These are phyloP conservation scores for Eulithis testata DNA, from an alignment of 2,888 invertebrate genomes.

Conservation along the genomic window DNA sequence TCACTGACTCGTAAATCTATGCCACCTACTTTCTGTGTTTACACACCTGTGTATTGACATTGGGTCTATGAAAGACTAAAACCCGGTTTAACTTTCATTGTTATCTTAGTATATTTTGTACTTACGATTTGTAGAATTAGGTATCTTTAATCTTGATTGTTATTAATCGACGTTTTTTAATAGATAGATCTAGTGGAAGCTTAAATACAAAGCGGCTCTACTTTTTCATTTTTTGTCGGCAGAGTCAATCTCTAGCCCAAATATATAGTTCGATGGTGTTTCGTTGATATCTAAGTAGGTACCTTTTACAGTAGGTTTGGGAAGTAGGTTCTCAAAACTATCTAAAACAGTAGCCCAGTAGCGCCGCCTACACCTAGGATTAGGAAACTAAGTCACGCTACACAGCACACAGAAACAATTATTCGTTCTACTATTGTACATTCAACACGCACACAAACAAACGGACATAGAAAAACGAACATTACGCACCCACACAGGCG, in stretches of 20 bases:
- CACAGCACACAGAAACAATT: conserved; percentile 52
- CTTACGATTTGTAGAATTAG: no score
- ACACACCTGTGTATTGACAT: conserved; percentile 1
- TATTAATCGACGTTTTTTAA: no score
- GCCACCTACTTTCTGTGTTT: conserved; percentile 4
- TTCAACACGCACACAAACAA: conserved; percentile 67
- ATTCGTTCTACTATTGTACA: conserved; percentile 50
- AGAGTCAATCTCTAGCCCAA: no score
- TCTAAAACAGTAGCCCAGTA: conserved; percentile 27
- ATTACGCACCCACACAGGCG: conserved; percentile 76
- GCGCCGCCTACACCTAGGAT: conserved; percentile 51
- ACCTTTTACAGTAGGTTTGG: no score
- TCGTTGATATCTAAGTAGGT: no score
- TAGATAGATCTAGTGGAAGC: no score
- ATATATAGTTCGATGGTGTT: no score
- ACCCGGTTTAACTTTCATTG: not conserved
- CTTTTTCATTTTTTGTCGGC: no score
- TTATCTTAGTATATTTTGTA: no score
- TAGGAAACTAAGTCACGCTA: conserved; percentile 46
- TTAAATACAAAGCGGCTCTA: no score
- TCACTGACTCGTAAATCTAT: not conserved
- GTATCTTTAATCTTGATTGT: no score
- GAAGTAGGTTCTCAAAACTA: not conserved
- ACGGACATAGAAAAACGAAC: conserved; percentile 78
- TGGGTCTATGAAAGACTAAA: not conserved